Evolutionary conservation across 2,113 vertebrate species (phyloP).

Genomic region (Chaetodon trifascialis): DNA sequence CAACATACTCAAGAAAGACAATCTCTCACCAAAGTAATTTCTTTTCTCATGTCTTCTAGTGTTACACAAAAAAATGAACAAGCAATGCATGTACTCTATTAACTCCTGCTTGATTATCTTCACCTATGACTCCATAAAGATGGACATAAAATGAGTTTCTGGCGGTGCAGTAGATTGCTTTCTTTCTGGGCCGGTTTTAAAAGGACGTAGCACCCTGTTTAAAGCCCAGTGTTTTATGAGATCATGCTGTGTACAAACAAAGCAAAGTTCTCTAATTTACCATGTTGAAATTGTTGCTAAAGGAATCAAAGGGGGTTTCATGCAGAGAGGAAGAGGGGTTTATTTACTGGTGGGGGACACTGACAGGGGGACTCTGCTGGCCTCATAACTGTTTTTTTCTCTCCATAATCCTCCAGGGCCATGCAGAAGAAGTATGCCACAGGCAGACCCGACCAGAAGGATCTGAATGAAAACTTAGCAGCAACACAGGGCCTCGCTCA

Average conservation of each 20-base stretch:
- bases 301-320: slow-evolving; percentile 64
- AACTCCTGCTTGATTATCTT: slow-evolving; percentile 58
- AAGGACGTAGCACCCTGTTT: slow-evolving; percentile 49
- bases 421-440: slow-evolving; percentile 98
- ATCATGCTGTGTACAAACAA: slow-evolving; percentile 77
- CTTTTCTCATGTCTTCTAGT: neutral
- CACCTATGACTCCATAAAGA: slow-evolving; percentile 55
- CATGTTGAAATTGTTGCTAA: slow-evolving; percentile 61
- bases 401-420: slow-evolving; percentile 85
- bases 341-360: slow-evolving; percentile 47
- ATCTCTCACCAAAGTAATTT: slow-evolving; percentile 89
- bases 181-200: slow-evolving; percentile 47
- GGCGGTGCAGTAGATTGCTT: slow-evolving; percentile 41
- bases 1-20: slow-evolving; percentile 96
- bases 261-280: slow-evolving; percentile 72
- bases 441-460: slow-evolving; percentile 97
- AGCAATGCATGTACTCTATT: slow-evolving; percentile 36
- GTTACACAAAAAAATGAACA: slow-evolving; percentile 30
- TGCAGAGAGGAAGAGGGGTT: slow-evolving; percentile 58
- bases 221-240: slow-evolving; percentile 69
- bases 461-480: slow-evolving; percentile 97
- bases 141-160: slow-evolving; percentile 41
- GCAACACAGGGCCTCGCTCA: slow-evolving; percentile 97
- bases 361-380: slow-evolving; percentile 40
- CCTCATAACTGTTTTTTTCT: slow-evolving; percentile 65